Evolutionary conservation across 2,797 vertebrate species (phyloP).

Genomic region (Xenentodon cancila): DNA sequence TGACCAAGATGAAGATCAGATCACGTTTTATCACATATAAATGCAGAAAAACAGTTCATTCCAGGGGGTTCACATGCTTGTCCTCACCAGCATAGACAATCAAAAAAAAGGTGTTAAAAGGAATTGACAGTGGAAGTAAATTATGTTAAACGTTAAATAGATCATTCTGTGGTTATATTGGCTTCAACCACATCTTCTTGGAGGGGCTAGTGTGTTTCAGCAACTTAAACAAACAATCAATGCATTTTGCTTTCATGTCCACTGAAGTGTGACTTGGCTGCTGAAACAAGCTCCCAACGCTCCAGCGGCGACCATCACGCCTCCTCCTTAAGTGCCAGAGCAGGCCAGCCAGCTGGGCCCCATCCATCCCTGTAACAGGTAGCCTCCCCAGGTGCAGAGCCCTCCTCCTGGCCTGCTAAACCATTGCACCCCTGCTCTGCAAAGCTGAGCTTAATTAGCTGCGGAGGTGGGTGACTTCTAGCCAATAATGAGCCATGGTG

Average conservation of each 20-base stretch:
- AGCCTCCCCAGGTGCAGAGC: constrained; percentile 91
- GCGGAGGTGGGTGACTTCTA: constrained; percentile 80
- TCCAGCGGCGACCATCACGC: constrained; percentile 65
- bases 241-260: constrained; percentile 18
- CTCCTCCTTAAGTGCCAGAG: constrained; percentile 45
- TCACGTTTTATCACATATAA: too few relatives aligned
- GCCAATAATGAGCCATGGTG: constrained; percentile 83
- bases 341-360: constrained; percentile 84
- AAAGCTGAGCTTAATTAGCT: constrained; percentile 98
- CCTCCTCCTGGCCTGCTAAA: constrained; percentile 81
- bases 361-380: constrained; percentile 84
- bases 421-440: constrained; percentile 86
- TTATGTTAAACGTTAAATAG: too few relatives aligned
- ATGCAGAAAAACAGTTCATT: too few relatives aligned
- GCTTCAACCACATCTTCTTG: too few relatives aligned
- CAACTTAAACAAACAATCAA: not conserved
- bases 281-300: constrained; percentile 82
- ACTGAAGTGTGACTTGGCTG: constrained; percentile 61
- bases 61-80: too few relatives aligned
- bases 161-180: too few relatives aligned
- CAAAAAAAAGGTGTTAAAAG: too few relatives aligned
- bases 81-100: too few relatives aligned
- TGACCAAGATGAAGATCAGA: too few relatives aligned
- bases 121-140: too few relatives aligned
- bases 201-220: too few relatives aligned